A percentile compares a stretch with the other conserved stretches of the same genome.
Conservation (phyloP, 2,113 vertebrate species). For the Casuarius casuarius region DNA sequence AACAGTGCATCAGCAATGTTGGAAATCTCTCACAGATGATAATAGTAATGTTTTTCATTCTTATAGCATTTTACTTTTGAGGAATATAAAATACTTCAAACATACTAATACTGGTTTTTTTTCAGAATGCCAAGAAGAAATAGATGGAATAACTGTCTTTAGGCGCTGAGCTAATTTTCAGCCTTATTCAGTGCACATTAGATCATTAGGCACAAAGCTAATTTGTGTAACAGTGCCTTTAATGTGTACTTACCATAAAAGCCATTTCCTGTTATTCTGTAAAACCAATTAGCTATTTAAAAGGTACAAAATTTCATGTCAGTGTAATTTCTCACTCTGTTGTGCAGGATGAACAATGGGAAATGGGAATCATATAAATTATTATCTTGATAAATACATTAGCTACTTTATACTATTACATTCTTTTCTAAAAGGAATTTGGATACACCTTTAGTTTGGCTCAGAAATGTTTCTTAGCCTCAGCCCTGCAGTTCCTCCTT, state of each 20-base stretch:
- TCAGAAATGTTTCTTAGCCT: not conserved
- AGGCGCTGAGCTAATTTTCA: constrained; percentile 30
- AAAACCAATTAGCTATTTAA: constrained; percentile 65
- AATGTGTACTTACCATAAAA: constrained; percentile 64
- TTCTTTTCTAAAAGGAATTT: not conserved
- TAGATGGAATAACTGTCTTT: constrained; percentile 15
- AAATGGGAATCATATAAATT: not conserved
- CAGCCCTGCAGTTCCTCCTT: not conserved
- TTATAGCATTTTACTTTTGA: not conserved
- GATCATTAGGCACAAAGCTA: constrained; percentile 59
- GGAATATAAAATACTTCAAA: not conserved
- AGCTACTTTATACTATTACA: not conserved
- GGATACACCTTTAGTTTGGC: not conserved
- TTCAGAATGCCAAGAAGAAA: not conserved
- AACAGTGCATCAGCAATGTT: not conserved
- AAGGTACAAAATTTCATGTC: constrained; percentile 28
- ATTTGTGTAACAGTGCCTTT: constrained; percentile 41
- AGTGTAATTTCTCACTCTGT: not conserved
- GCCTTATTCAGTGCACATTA: constrained; percentile 27
- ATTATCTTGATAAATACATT: not conserved
- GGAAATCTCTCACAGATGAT: not conserved
- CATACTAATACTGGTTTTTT: not conserved
- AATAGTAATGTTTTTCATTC: not conserved
- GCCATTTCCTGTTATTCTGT: constrained; percentile 68
- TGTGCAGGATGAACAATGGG: not conserved